Conservation (phyloP, 2,113 vertebrate species). For the Engraulis encrasicolus region DNA sequence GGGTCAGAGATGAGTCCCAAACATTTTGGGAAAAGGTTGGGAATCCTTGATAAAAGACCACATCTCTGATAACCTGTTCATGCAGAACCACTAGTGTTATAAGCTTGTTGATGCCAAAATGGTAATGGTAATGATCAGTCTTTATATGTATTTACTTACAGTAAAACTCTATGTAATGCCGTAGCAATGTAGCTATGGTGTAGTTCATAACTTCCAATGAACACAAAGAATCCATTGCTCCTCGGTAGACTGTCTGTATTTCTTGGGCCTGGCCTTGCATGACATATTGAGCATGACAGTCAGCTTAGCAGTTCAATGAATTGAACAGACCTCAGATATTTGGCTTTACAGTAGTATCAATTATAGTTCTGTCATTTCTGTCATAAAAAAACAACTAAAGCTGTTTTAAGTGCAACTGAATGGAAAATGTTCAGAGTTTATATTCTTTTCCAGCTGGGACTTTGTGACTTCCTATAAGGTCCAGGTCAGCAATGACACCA, state of each 20-base stretch:
- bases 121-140: not conserved
- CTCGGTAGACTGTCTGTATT: not conserved
- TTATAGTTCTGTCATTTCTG: not conserved
- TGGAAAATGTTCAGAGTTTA: not conserved
- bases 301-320: not conserved
- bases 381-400: not conserved
- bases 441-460: slow-evolving; percentile 72
- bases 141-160: too few relatives aligned
- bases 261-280: not conserved
- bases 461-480: slow-evolving; percentile 87
- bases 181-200: too few relatives aligned
- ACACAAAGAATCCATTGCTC: not conserved
- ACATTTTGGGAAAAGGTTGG: too few relatives aligned
- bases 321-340: not conserved
- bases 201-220: not conserved
- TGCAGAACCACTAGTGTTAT: too few relatives aligned
- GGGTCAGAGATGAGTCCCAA: too few relatives aligned
- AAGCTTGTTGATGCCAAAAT: too few relatives aligned
- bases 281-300: not conserved
- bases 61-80: not conserved
- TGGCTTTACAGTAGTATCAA: not conserved
- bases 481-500: slow-evolving; percentile 89
- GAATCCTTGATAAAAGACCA: too few relatives aligned
- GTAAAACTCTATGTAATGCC: too few relatives aligned
- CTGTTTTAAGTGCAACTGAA: not conserved